These are phyloP conservation scores for Varanus salvator DNA, from an alignment of 2,113 vertebrate genomes.

Conservation along the genomic window DNA sequence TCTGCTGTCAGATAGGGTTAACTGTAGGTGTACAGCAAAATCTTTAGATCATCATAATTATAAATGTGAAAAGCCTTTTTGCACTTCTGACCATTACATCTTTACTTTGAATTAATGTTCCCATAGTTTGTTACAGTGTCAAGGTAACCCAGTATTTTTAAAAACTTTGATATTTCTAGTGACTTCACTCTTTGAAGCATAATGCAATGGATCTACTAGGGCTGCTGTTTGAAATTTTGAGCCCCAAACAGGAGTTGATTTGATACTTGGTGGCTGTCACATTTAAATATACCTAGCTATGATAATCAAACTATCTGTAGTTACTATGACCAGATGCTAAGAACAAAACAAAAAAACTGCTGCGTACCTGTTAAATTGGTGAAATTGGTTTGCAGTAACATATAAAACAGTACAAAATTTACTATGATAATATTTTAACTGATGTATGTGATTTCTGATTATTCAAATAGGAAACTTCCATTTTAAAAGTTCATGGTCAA, in stretches of 20 bases:
- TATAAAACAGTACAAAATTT: background rate
- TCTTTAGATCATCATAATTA: background rate
- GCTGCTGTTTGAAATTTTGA: background rate
- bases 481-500: background rate
- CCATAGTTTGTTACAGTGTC: conserved; percentile 7
- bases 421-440: background rate
- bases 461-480: background rate
- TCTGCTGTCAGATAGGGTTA: background rate
- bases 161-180: background rate
- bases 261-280: background rate
- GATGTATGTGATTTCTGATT: background rate
- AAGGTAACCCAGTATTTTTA: background rate
- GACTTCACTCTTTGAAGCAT: background rate
- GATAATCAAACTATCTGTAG: background rate
- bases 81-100: background rate
- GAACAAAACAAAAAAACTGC: background rate
- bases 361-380: background rate
- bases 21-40: background rate
- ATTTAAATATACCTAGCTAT: background rate
- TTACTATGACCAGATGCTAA: background rate
- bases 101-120: accelerated
- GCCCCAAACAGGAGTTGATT: background rate
- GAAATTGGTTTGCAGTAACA: background rate
- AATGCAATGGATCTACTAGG: background rate
- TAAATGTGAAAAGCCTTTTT: background rate